Base-by-base conservation (phyloP, 2,113 vertebrate species). In the Glaucidium brasilianum region DNA sequence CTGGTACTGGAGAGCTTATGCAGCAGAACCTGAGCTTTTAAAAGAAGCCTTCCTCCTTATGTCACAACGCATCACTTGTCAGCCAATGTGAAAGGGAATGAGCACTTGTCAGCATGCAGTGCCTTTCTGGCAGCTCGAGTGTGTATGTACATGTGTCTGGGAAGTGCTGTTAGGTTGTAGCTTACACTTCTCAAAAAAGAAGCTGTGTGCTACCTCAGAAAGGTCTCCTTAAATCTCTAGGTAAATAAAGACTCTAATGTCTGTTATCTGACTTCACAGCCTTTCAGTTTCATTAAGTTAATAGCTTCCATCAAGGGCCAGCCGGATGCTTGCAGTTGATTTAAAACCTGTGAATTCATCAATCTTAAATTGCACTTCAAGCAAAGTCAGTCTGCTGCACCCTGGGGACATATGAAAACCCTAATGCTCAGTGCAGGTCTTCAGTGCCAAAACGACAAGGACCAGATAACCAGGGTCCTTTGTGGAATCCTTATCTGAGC, bases 221-320 rank as follows among this genome's bases (percentile, higher is more conserved):
- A 93, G 76, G 81, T 96, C 77, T 94, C 53, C 91, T 94, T 92
- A 96, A 97, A 93, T 95, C 91, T 96, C 88, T 64, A 64, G 85
- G 92, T 97, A 96, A 94, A 96, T 90, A 97, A 82, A 94, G 94
- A 73, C 77, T 92, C 76, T 84, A 83, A 91, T 73, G 85, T 85
- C 94, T 94, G 85, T 96, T 97, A 97, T 96, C 96, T 96, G 96
- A 95, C 93, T 97, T 96, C 82, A 78, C 91, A 96, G 95, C 69
- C 84, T 83, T 93, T 96, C 93, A 87, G 90, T 95, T 96, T 96
- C 96, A 97, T 97, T 97, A 94, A 85, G 89, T 95, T 97, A 97
- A 96, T 96, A 97, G 96, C 89, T 84, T 88, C 60, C 63, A 93
- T 88, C 87, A 96, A 92, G 89, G 96, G 81, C 77, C 71, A 91